Evolutionary conservation across 2,113 vertebrate genomes (phyloP), one percentile per base, ranked within the genome.

Genomic region (Ursus arctos): DNA sequence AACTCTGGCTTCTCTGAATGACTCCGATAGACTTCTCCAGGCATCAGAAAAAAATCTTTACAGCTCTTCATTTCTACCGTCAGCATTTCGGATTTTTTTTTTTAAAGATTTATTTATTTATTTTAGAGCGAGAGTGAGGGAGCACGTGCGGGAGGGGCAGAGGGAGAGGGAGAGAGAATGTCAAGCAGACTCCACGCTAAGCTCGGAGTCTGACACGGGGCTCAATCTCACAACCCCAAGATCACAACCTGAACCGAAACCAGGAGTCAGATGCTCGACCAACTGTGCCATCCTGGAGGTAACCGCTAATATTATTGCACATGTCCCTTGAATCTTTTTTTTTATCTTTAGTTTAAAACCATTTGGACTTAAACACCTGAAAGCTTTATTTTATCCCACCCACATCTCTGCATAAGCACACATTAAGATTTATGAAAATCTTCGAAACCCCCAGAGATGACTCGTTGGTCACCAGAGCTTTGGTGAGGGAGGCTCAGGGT

Each of bases 321-420:
- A 2, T 55, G 0, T 55, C 22, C 15, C 79, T 72, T 1, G 1
- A 63, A 21, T 63, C 47, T n/a, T 72, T 84, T 43, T 43, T 43
- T 61, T 61, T 49, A 63, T 93, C 59, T 91, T 82, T 31, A 77
- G 33, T 67, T 59, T 95, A 69, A 71, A 88, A 88, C 59, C 36
- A 33, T 96, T 76, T 88, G 51, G 74, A 74, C n/a, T 84, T 7
- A 77, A 71, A 91, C 10, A 15, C 4, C 2, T 40, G 71, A 94
- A 88, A 40, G 9, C n/a, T 77, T 71, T 14, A 6, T 22, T n/a
- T 28, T 51, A 0, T 57, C 53, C 43, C 57, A 71, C 31, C 19
- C 22, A 36, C 47, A 4, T 72, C 33, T 72, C 92, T 57, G 6
- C 22, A 31, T 69, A 76, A 91, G 26, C 24, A 53, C 31, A 40